Evolutionary conservation across 2,797 vertebrate species (phyloP).

Genomic region (Harpagifer antarcticus): DNA sequence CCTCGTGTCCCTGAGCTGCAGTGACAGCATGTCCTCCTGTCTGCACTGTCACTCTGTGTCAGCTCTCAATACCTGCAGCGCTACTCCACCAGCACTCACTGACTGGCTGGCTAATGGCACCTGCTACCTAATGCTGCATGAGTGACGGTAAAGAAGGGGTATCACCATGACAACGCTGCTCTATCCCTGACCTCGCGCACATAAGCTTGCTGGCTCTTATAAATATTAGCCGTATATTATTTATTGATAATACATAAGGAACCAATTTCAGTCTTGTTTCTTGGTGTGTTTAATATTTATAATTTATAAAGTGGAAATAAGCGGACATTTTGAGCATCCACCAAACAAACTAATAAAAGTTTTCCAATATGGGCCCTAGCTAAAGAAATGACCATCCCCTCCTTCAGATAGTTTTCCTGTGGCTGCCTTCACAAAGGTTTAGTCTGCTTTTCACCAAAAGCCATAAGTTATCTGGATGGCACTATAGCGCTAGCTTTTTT

Average conservation of each 20-base stretch:
- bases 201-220: constrained; percentile 3
- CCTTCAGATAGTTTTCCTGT: background rate
- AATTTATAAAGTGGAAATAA: constrained; percentile 2
- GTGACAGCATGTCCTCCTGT: constrained; percentile 72
- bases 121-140: constrained; percentile 51
- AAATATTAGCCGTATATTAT: constrained; percentile 25
- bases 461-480: constrained; percentile 38
- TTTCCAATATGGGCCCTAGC: background rate
- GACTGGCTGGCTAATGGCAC: constrained; percentile 53
- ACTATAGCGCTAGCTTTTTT: background rate
- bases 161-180: constrained; percentile 33
- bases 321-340: background rate
- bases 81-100: constrained; percentile 29
- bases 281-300: constrained; percentile 12
- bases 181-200: constrained; percentile 34
- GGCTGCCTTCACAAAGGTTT: constrained; percentile 36
- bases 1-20: constrained; percentile 56
- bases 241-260: constrained; percentile 23
- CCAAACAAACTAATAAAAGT: background rate
- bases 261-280: constrained; percentile 18
- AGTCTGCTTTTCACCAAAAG: constrained; percentile 37
- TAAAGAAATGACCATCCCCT: constrained; percentile 22
- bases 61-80: constrained; percentile 72
- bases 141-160: constrained; percentile 10
- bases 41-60: constrained; percentile 68